phyloP scores from a whole-genome alignment of 2,113 vertebrate genomes.

The zebrafish (Danio rerio) region GRCz12tu NC_133194.1:4890001-4890500 shows the following conservation, averaged over 20 bases:
- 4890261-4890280: not conserved
- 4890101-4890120: not conserved
- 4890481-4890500: too few relatives aligned
- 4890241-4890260: not conserved
- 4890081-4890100: not conserved
- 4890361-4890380: too few relatives aligned
- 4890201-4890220: not conserved
- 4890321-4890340: too few relatives aligned
- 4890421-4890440: too few relatives aligned
- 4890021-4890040: constrained; percentile 13
- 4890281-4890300: too few relatives aligned
- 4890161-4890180: not conserved
- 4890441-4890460: too few relatives aligned
- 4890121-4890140: not conserved
- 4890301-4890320: too few relatives aligned
- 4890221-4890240: not conserved
- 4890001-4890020: not conserved
- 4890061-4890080: not conserved
- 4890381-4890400: too few relatives aligned
- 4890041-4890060: not conserved
- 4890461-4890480: too few relatives aligned
- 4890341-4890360: too few relatives aligned
- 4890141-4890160: constrained; percentile 5
- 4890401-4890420: too few relatives aligned
- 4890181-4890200: not conserved